Conservation (phyloP, 2,888 invertebrate species). For the Acleris sparsana region DNA sequence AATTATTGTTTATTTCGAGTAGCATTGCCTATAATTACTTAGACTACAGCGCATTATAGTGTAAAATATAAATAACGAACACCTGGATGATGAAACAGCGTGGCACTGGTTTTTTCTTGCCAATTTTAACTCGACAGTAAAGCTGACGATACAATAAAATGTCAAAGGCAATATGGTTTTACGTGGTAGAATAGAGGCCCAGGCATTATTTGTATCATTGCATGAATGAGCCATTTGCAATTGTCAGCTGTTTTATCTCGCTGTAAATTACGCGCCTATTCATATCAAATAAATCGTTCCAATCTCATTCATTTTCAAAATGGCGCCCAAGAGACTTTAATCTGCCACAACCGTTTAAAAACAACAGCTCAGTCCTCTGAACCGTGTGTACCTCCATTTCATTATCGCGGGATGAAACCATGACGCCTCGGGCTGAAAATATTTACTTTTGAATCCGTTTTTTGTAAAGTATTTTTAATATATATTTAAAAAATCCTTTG, state of each 20-base stretch:
- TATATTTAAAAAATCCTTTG: conserved; percentile 18
- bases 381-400: conserved; percentile 11
- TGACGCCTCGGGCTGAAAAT: conserved; percentile 9
- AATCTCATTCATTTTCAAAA: conserved; percentile 19
- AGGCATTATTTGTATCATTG: too few relatives aligned
- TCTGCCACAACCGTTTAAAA: conserved; percentile 22
- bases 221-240: too few relatives aligned
- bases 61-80: too few relatives aligned
- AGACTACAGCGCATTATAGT: too few relatives aligned
- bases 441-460: conserved; percentile 8
- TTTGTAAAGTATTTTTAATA: conserved; percentile 9
- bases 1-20: too few relatives aligned
- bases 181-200: too few relatives aligned
- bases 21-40: too few relatives aligned
- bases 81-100: too few relatives aligned
- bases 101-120: too few relatives aligned
- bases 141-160: too few relatives aligned
- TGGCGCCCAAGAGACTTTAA: neutral
- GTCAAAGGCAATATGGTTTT: too few relatives aligned
- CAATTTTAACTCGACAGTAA: too few relatives aligned
- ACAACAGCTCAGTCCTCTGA: conserved; percentile 13
- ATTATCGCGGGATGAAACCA: conserved; percentile 13
- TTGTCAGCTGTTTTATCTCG: neutral
- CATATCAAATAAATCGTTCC: conserved; percentile 11
- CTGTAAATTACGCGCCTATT: neutral